Percentiles rank a stretch among this genome's conserved stretches.
phyloP scores from a whole-genome alignment of 1,140 invertebrate species.

The Zaprionus capensis region DNA sequence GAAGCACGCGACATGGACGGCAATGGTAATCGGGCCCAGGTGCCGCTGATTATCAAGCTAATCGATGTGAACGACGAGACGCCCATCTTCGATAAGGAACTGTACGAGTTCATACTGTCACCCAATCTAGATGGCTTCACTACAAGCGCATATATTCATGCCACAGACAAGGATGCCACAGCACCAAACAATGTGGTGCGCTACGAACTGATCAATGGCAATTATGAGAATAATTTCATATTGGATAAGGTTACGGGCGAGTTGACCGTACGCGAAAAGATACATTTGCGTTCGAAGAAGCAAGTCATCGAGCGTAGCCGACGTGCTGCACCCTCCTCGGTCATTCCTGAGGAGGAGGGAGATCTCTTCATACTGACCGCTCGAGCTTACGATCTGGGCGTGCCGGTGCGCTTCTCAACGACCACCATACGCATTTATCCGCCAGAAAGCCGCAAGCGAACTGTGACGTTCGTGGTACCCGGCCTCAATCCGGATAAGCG shows the following conservation, averaged over 20 bases:
- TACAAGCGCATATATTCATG: slow-evolving; percentile 89
- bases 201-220: slow-evolving; percentile 93
- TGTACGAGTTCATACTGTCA: slow-evolving; percentile 93
- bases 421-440: slow-evolving; percentile 89
- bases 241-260: slow-evolving; percentile 92
- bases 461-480: slow-evolving; percentile 91
- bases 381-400: slow-evolving; percentile 92
- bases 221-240: slow-evolving; percentile 91
- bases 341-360: slow-evolving; percentile 79
- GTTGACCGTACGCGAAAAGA: slow-evolving; percentile 81
- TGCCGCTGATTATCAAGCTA: slow-evolving; percentile 90
- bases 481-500: slow-evolving; percentile 89
- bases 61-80: slow-evolving; percentile 95
- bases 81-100: slow-evolving; percentile 91
- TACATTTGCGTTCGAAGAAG: slow-evolving; percentile 73
- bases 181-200: slow-evolving; percentile 93
- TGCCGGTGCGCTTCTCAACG: slow-evolving; percentile 89
- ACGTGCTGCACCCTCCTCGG: slow-evolving; percentile 48
- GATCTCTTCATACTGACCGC: slow-evolving; percentile 88
- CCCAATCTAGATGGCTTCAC: slow-evolving; percentile 90
- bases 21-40: slow-evolving; percentile 89
- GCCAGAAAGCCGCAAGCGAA: slow-evolving; percentile 88
- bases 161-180: slow-evolving; percentile 92
- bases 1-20: slow-evolving; percentile 94
- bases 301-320: slow-evolving; percentile 78